phyloP scores from a whole-genome alignment of 2,113 vertebrate species.

The Chauna torquata region DNA sequence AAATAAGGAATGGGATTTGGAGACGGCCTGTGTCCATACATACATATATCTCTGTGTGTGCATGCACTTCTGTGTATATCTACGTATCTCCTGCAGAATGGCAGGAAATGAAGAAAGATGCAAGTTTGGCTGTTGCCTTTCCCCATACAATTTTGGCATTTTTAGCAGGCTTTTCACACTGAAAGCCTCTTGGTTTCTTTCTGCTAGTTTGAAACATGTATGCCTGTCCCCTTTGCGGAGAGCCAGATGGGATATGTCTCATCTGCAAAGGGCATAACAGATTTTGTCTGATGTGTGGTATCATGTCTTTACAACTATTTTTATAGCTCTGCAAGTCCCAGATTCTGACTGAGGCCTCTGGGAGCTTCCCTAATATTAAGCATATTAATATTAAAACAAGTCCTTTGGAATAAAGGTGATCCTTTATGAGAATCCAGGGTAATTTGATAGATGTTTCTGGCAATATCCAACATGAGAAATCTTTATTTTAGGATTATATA shows the following conservation, averaged over 20 bases:
- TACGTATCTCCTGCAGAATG: not conserved
- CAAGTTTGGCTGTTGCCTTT: not conserved
- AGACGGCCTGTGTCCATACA: not conserved
- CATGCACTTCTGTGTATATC: fast-evolving
- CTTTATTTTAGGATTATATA: constrained; percentile 17
- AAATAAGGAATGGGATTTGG: not conserved
- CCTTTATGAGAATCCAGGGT: not conserved
- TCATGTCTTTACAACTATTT: constrained; percentile 45
- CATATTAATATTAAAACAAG: not conserved
- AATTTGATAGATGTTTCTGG: not conserved
- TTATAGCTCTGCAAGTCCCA: not conserved
- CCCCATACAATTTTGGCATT: not conserved
- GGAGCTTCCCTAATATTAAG: constrained; percentile 14
- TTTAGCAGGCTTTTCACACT: constrained; percentile 47
- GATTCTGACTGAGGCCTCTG: not conserved
- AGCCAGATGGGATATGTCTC: constrained; percentile 58
- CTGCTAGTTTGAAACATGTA: constrained; percentile 6
- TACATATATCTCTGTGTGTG: not conserved
- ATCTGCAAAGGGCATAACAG: constrained; percentile 59
- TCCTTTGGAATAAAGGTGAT: not conserved
- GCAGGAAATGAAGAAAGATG: constrained; percentile 1
- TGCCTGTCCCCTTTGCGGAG: not conserved
- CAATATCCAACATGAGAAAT: not conserved
- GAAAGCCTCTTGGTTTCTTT: constrained; percentile 34
- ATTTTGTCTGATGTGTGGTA: constrained; percentile 53